A percentile compares a stretch with the other conserved stretches of the same genome.
Conservation (phyloP, 2,888 invertebrate genomes). For the Neoitamus cyanurus region DNA sequence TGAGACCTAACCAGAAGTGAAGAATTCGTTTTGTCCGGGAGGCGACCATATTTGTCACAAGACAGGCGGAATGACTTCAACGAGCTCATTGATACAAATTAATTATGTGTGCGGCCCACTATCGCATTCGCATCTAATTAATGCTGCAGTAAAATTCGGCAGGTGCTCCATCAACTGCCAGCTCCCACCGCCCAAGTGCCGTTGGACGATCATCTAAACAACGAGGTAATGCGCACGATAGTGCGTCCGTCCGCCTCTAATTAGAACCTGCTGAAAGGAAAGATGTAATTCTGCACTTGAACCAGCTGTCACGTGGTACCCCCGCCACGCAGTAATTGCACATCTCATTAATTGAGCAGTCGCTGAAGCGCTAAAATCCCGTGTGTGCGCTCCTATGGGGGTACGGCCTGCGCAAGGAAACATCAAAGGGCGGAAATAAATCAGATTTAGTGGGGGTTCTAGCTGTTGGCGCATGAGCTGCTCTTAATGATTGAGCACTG, state of each 20-base stretch:
- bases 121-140: slow-evolving; percentile 6
- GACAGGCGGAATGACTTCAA: background rate
- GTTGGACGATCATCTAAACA: background rate
- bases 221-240: background rate
- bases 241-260: background rate
- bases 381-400: background rate
- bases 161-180: background rate
- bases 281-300: background rate
- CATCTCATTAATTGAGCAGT: slow-evolving; percentile 15
- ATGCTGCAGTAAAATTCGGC: background rate
- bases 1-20: background rate
- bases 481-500: slow-evolving; percentile 24
- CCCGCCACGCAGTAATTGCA: background rate
- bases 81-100: background rate
- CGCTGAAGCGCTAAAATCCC: background rate
- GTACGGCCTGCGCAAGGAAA: background rate
- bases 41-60: background rate
- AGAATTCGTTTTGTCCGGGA: background rate
- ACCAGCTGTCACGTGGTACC: background rate
- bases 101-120: background rate
- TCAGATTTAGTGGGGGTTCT: background rate
- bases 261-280: background rate
- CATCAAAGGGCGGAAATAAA: slow-evolving; percentile 32
- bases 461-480: background rate
- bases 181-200: background rate